Conservation (phyloP, 2,113 vertebrate genomes). For the Cnemophilus loriae region DNA sequence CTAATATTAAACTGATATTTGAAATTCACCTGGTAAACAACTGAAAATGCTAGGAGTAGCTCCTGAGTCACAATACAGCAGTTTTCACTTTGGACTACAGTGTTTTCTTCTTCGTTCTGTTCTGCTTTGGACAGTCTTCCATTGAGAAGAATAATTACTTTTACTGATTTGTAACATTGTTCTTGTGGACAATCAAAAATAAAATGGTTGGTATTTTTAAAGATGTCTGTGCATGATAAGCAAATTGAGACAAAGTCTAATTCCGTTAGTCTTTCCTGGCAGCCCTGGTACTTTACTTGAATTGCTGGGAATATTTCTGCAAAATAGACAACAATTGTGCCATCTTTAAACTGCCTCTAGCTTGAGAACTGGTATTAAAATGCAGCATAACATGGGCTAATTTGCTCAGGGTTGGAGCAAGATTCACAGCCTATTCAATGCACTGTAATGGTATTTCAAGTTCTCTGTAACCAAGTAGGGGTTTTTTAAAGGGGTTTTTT, state of each 20-base stretch:
- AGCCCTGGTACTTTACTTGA: background rate
- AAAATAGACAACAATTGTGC: background rate
- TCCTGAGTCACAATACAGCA: background rate
- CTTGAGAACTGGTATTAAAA: background rate
- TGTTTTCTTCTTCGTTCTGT: background rate
- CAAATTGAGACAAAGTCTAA: background rate
- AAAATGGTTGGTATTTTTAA: background rate
- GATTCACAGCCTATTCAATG: background rate
- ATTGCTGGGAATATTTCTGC: background rate
- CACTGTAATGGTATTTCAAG: background rate
- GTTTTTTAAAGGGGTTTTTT: background rate
- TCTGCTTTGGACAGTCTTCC: background rate
- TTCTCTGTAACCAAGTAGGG: background rate
- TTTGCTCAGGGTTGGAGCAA: background rate
- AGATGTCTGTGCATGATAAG: background rate
- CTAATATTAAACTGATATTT: background rate
- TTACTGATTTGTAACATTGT: background rate
- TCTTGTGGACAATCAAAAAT: background rate
- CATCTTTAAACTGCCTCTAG: background rate
- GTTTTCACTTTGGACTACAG: background rate
- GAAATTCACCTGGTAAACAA: background rate
- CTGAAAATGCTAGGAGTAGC: background rate
- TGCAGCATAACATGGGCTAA: background rate
- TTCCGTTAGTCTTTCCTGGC: background rate
- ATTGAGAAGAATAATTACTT: background rate